phyloP scores from a whole-genome alignment of 1,140 invertebrate species.

The Drosophila pseudoananassae region DNA sequence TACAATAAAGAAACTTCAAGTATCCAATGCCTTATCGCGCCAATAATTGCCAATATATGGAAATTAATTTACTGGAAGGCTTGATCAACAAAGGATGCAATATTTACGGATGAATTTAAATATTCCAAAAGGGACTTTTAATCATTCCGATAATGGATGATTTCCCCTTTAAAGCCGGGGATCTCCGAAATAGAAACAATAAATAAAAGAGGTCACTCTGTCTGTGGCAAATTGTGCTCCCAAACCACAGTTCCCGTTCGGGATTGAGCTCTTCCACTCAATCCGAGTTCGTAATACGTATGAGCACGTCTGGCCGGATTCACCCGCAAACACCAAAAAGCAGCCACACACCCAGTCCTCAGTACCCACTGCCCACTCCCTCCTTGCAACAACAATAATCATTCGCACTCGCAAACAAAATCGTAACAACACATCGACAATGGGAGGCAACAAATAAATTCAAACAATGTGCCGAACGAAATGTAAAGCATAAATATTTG shows the following conservation, averaged over 20 bases:
- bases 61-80: neutral
- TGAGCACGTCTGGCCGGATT: conserved; percentile 65
- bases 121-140: neutral
- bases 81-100: neutral
- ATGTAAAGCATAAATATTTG: conserved; percentile 82
- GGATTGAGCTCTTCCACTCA: conserved; percentile 16
- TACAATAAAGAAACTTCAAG: conserved; percentile 2
- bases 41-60: neutral
- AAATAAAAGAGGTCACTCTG: conserved; percentile 73
- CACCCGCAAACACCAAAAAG: conserved; percentile 46
- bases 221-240: conserved; percentile 65
- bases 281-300: conserved; percentile 22
- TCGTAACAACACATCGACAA: conserved; percentile 72
- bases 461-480: conserved; percentile 80
- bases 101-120: conserved; percentile 1
- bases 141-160: conserved; percentile 25
- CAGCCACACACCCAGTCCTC: conserved; percentile 15
- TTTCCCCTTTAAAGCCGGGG: conserved; percentile 20
- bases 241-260: conserved; percentile 47
- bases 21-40: neutral
- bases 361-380: conserved; percentile 13
- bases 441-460: conserved; percentile 74
- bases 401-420: conserved; percentile 67
- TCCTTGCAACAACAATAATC: conserved; percentile 63
- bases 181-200: conserved; percentile 45